These are phyloP conservation scores for Polymixis flavicincta DNA, from an alignment of 2,888 invertebrate species.

Conservation along the genomic window DNA sequence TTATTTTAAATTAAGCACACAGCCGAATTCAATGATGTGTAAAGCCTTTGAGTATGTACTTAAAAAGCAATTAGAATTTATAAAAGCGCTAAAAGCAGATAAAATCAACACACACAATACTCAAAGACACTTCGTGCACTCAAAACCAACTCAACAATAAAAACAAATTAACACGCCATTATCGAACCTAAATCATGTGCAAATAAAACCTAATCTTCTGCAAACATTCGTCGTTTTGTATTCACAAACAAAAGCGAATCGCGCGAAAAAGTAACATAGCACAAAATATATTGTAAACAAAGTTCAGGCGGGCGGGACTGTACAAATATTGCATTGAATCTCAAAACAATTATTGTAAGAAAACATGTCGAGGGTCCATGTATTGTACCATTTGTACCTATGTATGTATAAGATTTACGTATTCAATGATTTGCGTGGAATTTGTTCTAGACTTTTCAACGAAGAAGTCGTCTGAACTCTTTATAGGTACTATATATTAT, in stretches of 20 bases:
- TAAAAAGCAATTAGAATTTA: background rate
- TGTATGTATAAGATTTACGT: constrained; percentile 19
- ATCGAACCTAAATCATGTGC: constrained; percentile 36
- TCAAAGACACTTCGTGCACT: constrained; percentile 10
- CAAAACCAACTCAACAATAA: constrained; percentile 5
- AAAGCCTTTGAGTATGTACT: background rate
- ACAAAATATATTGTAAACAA: constrained; percentile 65
- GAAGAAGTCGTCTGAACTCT: background rate
- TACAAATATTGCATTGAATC: constrained; percentile 73
- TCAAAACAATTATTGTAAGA: constrained; percentile 76
- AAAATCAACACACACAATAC: constrained; percentile 7
- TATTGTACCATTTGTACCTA: too few relatives aligned
- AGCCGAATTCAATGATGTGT: background rate
- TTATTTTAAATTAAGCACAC: background rate
- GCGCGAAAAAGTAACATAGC: constrained; percentile 62
- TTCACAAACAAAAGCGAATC: constrained; percentile 52
- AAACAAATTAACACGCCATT: constrained; percentile 39
- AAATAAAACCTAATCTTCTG: constrained; percentile 56
- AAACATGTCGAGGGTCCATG: constrained; percentile 62
- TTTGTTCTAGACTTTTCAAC: constrained; percentile 2
- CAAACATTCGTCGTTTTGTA: constrained; percentile 57
- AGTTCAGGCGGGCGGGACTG: constrained; percentile 53
- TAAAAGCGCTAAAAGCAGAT: constrained; percentile 9
- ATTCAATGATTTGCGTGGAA: background rate
- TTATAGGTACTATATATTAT: background rate